phyloP scores from a whole-genome alignment of 2,888 invertebrate genomes.

The Spilarctia lutea region DNA sequence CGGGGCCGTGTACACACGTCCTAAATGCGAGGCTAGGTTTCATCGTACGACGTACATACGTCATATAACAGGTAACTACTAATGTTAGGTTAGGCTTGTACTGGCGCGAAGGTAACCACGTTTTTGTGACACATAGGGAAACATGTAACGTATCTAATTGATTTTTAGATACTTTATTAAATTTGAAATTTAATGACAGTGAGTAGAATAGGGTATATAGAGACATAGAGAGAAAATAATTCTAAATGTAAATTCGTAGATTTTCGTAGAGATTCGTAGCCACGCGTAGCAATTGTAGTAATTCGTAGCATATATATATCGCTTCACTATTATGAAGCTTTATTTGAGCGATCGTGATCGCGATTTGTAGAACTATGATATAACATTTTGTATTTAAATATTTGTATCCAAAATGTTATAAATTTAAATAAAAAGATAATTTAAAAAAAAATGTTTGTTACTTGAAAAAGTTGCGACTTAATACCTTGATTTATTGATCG shows the following conservation, averaged over 20 bases:
- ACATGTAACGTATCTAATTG: constrained; percentile 51
- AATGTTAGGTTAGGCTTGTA: constrained; percentile 47
- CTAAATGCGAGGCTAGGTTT: constrained; percentile 34
- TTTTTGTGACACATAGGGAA: background rate
- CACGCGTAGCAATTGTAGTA: constrained; percentile 23
- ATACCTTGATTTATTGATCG: background rate
- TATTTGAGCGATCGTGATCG: constrained; percentile 6
- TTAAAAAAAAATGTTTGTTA: background rate
- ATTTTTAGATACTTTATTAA: constrained; percentile 44
- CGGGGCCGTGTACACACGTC: constrained; percentile 38
- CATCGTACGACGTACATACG: constrained; percentile 20
- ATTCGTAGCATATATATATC: constrained; percentile 34
- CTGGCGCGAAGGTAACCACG: constrained; percentile 42
- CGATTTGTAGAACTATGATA: background rate
- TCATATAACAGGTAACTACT: constrained; percentile 24
- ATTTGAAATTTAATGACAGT: constrained; percentile 49
- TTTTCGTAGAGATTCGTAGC: constrained; percentile 41
- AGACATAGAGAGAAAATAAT: background rate
- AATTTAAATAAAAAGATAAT: background rate
- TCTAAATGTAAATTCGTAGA: constrained; percentile 26
- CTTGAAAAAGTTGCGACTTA: background rate
- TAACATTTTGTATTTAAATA: background rate
- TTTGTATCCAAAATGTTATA: background rate
- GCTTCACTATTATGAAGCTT: background rate
- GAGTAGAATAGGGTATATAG: constrained; percentile 12